phyloP scores from a whole-genome alignment of 2,113 vertebrate genomes.

The Fregetta grallaria region DNA sequence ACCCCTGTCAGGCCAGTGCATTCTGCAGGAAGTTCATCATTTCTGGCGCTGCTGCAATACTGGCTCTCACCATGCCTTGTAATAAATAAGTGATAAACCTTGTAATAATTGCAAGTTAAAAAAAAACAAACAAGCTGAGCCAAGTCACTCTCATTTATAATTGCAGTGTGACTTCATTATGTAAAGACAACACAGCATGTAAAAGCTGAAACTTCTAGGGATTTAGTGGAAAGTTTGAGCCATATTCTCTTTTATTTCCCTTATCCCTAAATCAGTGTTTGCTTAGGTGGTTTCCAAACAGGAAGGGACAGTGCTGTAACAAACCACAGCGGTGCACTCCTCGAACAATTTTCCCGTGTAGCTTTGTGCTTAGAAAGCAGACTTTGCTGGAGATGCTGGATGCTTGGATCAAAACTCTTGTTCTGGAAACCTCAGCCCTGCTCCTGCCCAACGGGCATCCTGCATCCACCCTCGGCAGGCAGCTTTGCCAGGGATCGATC shows the following conservation, averaged over 20 bases:
- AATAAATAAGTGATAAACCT: conserved; percentile 59
- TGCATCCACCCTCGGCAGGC: background rate
- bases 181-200: background rate
- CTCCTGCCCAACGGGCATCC: background rate
- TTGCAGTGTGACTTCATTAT: conserved; percentile 59
- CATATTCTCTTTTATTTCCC: background rate
- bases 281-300: background rate
- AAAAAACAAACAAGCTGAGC: background rate
- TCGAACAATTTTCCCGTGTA: fast-evolving
- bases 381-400: background rate
- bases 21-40: conserved; percentile 59
- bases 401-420: background rate
- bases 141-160: conserved; percentile 61
- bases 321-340: background rate
- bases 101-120: conserved; percentile 48
- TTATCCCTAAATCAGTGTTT: background rate
- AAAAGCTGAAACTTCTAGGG: conserved; percentile 33
- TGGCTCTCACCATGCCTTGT: conserved; percentile 30
- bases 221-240: conserved; percentile 35
- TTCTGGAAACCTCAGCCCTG: background rate
- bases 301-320: background rate
- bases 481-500: background rate
- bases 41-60: conserved; percentile 8
- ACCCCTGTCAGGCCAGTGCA: conserved; percentile 26
- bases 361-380: background rate